Conservation (phyloP, 2,888 invertebrate species). For the Aleiodes leptofemur region DNA sequence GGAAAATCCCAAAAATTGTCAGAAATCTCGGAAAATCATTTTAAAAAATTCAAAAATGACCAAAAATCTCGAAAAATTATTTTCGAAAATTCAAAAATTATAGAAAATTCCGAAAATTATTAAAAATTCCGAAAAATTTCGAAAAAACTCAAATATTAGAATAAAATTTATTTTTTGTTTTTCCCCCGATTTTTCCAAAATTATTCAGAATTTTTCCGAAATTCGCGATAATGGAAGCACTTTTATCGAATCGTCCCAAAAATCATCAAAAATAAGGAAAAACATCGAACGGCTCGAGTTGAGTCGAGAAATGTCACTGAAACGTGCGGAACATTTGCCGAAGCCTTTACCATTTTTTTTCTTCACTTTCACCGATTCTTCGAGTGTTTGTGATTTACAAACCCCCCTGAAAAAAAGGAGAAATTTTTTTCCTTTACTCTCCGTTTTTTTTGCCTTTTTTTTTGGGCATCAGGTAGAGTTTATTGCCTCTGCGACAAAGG, state of each 20-base stretch:
- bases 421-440: constrained; percentile 14
- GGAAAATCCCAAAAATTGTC: too few species aligned
- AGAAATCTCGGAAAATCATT: too few species aligned
- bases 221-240: neutral
- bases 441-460: neutral
- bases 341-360: constrained; percentile 29
- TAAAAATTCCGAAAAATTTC: too few species aligned
- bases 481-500: constrained; percentile 51
- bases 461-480: constrained; percentile 40
- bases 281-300: neutral
- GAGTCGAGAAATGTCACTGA: neutral
- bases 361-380: neutral
- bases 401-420: constrained; percentile 13
- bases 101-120: too few species aligned
- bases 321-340: neutral
- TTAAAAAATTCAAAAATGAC: too few species aligned
- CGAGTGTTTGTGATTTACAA: constrained; percentile 29
- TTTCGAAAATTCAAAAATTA: too few species aligned
- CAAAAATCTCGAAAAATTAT: too few species aligned
- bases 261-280: too few species aligned
- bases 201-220: neutral
- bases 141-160: too few species aligned
- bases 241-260: too few species aligned
- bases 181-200: too few species aligned
- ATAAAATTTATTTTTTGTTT: too few species aligned